Evolutionary conservation across 2,113 vertebrate species (phyloP).

Genomic region (Sinocyclocheilus grahami): DNA sequence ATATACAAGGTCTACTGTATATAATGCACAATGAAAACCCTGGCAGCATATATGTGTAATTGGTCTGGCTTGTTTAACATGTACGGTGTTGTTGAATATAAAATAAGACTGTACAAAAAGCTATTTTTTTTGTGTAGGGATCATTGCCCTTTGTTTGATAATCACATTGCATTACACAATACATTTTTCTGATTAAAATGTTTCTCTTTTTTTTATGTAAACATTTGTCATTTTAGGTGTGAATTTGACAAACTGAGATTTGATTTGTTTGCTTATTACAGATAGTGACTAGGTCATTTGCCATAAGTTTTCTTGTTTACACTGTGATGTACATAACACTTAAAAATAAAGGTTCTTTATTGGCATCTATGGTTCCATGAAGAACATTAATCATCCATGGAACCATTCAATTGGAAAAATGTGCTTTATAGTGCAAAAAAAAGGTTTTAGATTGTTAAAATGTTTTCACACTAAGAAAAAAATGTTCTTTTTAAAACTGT

Average conservation of each 20-base stretch:
- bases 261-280: not conserved
- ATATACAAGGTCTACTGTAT: slow-evolving; percentile 19
- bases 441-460: no score
- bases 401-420: not conserved
- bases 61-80: slow-evolving; percentile 19
- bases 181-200: not conserved
- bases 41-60: slow-evolving; percentile 20
- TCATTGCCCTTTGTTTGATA: not conserved
- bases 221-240: not conserved
- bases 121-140: not conserved
- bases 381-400: not conserved
- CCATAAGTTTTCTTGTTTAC: slow-evolving; percentile 14
- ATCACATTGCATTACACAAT: not conserved
- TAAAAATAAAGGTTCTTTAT: not conserved
- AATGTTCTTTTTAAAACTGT: no score
- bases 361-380: not conserved
- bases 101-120: not conserved
- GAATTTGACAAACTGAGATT: not conserved
- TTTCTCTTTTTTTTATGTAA: not conserved
- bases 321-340: slow-evolving; percentile 23
- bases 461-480: no score
- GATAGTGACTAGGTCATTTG: not conserved
- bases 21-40: slow-evolving; percentile 25
- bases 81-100: not conserved
- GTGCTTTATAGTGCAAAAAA: not conserved